These are phyloP conservation scores for Probaryconus sp. DNA, from an alignment of 1,140 invertebrate species.

Conservation along the genomic window DNA sequence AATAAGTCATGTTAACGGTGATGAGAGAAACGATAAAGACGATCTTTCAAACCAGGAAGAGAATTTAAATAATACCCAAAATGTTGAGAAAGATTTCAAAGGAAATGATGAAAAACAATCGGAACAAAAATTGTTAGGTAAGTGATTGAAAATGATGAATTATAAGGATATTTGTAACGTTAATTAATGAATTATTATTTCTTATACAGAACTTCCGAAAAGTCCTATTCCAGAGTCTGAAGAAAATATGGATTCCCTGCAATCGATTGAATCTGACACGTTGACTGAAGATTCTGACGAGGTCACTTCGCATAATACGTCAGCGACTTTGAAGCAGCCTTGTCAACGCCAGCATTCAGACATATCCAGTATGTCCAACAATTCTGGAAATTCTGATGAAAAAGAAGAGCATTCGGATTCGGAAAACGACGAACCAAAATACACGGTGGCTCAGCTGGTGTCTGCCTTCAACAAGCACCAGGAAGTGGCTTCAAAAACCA, in stretches of 20 bases:
- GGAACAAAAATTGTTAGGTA: conserved; percentile 44
- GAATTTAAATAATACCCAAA: too few relatives aligned
- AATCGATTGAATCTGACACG: conserved; percentile 76
- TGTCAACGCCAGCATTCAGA: conserved; percentile 71
- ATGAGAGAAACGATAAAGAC: neutral
- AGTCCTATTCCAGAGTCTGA: conserved; percentile 65
- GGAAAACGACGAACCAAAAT: conserved; percentile 78
- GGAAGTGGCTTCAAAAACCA: conserved; percentile 77
- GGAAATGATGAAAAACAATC: neutral
- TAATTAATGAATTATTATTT: too few relatives aligned
- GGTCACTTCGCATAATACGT: conserved; percentile 40
- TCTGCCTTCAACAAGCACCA: conserved; percentile 80
- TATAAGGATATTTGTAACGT: conserved; percentile 1
- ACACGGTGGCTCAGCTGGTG: conserved; percentile 78
- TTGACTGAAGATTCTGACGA: conserved; percentile 75
- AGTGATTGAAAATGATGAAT: neutral
- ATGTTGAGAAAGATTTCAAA: neutral
- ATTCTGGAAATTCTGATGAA: conserved; percentile 71
- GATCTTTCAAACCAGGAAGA: neutral
- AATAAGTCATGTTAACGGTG: neutral
- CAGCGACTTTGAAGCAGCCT: conserved; percentile 53
- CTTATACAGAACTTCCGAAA: conserved; percentile 48
- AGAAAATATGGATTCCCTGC: conserved; percentile 73
- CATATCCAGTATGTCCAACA: conserved; percentile 72
- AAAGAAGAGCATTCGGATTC: conserved; percentile 75